Evolutionary conservation across 2,797 vertebrate genomes (phyloP).

Genomic region (Anguilla pacifica): DNA sequence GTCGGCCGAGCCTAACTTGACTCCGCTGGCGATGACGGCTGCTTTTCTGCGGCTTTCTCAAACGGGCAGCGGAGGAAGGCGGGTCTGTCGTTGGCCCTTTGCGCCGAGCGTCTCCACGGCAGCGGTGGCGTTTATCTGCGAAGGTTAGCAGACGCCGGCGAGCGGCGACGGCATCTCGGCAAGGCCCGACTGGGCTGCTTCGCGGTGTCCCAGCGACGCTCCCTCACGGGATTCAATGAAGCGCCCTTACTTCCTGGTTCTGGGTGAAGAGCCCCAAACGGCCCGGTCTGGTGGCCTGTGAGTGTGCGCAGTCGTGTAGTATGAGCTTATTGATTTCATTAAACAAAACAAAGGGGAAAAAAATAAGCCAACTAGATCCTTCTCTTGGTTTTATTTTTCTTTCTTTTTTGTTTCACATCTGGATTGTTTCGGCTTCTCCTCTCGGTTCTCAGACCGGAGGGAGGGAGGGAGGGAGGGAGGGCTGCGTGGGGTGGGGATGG

Average conservation of each 20-base stretch:
- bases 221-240: neutral
- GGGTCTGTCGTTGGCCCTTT: neutral
- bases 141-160: neutral
- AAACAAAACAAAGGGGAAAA: neutral
- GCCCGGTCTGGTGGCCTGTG: neutral
- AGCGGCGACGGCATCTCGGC: neutral
- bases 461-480: neutral
- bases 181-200: neutral
- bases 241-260: neutral
- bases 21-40: neutral
- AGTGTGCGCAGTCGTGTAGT: too few relatives aligned
- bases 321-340: neutral
- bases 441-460: constrained; percentile 20
- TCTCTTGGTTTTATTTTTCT: neutral
- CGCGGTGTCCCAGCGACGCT: too few relatives aligned
- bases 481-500: neutral
- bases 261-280: neutral
- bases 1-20: neutral
- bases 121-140: neutral
- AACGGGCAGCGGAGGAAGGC: neutral
- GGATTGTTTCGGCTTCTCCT: constrained; percentile 20
- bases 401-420: constrained; percentile 6
- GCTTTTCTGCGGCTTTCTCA: neutral
- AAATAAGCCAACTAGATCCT: neutral
- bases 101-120: neutral